Evolutionary conservation across 2,113 vertebrate species (phyloP).

Genomic region (Aix galericulata): DNA sequence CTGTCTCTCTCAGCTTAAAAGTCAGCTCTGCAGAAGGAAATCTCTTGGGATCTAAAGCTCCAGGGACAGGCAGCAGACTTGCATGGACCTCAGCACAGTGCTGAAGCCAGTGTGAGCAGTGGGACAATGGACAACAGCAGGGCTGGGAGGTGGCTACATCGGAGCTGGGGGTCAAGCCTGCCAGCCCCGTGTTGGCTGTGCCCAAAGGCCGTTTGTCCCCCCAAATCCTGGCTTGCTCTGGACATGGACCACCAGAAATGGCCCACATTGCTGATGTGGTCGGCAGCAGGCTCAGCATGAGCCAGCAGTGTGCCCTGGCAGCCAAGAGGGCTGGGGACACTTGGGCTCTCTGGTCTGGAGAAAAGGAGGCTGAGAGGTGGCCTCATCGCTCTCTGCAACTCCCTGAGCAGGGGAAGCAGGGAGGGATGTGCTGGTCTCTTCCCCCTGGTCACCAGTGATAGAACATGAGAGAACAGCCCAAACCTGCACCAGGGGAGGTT

Average conservation of each 20-base stretch:
- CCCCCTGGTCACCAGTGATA: no score
- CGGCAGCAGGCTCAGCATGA: no score
- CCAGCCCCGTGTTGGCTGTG: rapidly evolving
- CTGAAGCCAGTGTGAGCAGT: background rate
- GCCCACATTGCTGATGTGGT: background rate
- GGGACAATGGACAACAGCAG: background rate
- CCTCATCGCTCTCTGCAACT: no score
- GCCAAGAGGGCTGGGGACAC: no score
- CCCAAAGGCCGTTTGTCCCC: background rate
- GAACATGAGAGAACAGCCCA: no score
- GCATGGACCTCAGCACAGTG: no score
- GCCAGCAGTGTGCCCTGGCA: no score
- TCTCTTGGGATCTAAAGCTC: background rate
- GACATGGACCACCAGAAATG: background rate
- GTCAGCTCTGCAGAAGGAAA: background rate
- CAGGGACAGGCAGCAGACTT: background rate
- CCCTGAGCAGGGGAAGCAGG: no score
- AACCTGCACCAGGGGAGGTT: no score
- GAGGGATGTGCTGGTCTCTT: no score
- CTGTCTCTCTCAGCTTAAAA: background rate
- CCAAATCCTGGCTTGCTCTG: background rate
- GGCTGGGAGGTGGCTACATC: background rate
- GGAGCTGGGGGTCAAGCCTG: background rate
- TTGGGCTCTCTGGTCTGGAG: no score
- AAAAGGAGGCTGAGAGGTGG: no score